These are phyloP conservation scores for Lutraria lutraria DNA, from an alignment of 2,888 invertebrate species.

Conservation along the genomic window DNA sequence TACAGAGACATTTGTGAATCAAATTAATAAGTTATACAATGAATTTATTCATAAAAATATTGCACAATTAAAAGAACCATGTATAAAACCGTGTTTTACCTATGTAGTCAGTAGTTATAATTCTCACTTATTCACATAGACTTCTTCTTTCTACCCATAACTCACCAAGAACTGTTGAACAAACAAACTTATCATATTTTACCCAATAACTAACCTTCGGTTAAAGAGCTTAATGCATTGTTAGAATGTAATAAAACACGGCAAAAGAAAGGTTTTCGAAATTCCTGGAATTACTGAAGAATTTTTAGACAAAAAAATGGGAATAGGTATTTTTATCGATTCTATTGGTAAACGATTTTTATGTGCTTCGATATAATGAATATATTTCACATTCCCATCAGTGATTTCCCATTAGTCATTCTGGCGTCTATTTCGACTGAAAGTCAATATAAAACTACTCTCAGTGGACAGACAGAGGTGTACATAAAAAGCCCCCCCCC, in stretches of 20 bases:
- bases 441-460: not conserved
- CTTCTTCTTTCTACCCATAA: too few species aligned
- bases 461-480: not conserved
- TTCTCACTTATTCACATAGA: too few species aligned
- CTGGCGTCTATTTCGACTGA: not conserved
- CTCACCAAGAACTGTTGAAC: too few species aligned
- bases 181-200: not conserved
- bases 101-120: too few species aligned
- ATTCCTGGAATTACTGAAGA: slow-evolving; percentile 9
- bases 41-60: too few species aligned
- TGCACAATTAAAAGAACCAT: too few species aligned
- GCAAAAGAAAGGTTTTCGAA: slow-evolving; percentile 13
- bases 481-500: not conserved
- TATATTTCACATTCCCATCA: not conserved
- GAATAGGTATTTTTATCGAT: not conserved
- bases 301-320: not conserved
- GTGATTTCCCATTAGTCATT: not conserved
- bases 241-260: slow-evolving; percentile 6
- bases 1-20: too few species aligned
- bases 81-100: too few species aligned
- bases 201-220: not conserved
- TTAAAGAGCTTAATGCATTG: slow-evolving; percentile 2
- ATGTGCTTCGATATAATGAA: too few species aligned
- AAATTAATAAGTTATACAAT: too few species aligned
- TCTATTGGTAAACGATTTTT: not conserved